Percentiles rank a stretch among this genome's conserved stretches.
Conservation (phyloP, 2,888 invertebrate species). For the Leucozona laternaria region DNA sequence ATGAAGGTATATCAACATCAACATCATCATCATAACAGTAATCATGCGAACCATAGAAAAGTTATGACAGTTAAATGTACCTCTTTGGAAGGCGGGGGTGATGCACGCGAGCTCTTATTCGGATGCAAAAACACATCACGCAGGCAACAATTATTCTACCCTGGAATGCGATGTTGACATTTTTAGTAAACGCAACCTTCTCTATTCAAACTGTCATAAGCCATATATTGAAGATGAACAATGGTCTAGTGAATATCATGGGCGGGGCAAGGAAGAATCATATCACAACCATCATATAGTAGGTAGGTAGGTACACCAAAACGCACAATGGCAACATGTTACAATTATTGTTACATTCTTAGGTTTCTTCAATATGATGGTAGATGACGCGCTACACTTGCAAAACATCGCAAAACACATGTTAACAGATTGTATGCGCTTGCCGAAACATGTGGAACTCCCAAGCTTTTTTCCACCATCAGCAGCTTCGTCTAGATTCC, state of each 20-base stretch:
- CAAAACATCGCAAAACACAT: slow-evolving; percentile 72
- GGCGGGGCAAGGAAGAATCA: neutral
- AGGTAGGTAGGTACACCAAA: slow-evolving; percentile 12
- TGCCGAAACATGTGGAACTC: slow-evolving; percentile 54
- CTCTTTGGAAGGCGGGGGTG: neutral
- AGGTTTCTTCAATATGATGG: slow-evolving; percentile 45
- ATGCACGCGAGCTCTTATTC: neutral
- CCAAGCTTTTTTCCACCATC: slow-evolving; percentile 50
- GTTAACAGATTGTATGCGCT: slow-evolving; percentile 59
- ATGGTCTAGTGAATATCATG: slow-evolving; percentile 14
- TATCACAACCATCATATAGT: too few species aligned
- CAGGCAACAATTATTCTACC: slow-evolving; percentile 17
- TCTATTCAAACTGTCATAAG: slow-evolving; percentile 15
- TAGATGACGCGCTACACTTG: slow-evolving; percentile 72
- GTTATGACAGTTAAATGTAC: slow-evolving; percentile 59
- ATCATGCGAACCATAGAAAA: slow-evolving; percentile 60
- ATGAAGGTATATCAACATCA: neutral
- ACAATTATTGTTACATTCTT: slow-evolving; percentile 17
- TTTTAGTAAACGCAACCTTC: slow-evolving; percentile 21
- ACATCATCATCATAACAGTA: slow-evolving; percentile 34
- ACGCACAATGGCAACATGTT: slow-evolving; percentile 60
- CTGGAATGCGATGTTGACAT: slow-evolving; percentile 15
- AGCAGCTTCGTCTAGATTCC: neutral
- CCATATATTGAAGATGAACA: slow-evolving; percentile 41
- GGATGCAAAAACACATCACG: slow-evolving; percentile 27